Conservation (phyloP, 2,888 invertebrate genomes). For the Nysson spinosus region DNA sequence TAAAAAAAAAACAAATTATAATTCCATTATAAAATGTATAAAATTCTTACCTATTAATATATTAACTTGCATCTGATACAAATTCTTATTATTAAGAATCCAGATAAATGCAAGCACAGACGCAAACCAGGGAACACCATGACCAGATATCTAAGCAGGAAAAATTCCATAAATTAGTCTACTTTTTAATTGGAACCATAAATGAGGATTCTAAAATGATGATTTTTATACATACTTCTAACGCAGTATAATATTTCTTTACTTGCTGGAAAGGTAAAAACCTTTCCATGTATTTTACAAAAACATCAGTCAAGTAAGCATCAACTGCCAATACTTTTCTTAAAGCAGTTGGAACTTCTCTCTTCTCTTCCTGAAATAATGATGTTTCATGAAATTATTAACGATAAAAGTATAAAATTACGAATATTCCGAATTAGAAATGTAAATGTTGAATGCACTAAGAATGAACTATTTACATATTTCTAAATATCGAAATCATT, state of each 20-base stretch:
- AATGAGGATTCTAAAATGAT: too few species aligned
- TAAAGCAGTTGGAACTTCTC: constrained; percentile 67
- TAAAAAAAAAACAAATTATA: background rate
- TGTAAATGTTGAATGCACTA: background rate
- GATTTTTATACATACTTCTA: constrained; percentile 77
- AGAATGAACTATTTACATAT: too few species aligned
- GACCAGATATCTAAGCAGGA: constrained; percentile 92
- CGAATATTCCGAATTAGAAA: background rate
- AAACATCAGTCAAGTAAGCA: constrained; percentile 72
- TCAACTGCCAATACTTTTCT: constrained; percentile 72
- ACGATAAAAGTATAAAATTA: background rate
- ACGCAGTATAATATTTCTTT: constrained; percentile 77
- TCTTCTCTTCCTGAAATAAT: constrained; percentile 56
- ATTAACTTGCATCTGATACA: constrained; percentile 91
- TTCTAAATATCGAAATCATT: too few species aligned
- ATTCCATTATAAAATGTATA: background rate
- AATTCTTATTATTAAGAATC: constrained; percentile 83
- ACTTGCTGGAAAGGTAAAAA: constrained; percentile 69
- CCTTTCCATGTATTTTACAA: constrained; percentile 71
- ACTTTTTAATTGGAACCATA: too few species aligned
- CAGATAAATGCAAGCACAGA: constrained; percentile 88
- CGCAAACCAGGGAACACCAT: constrained; percentile 92
- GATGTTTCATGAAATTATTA: background rate
- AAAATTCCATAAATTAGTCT: too few species aligned
- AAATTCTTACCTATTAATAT: constrained; percentile 85